phyloP scores from a whole-genome alignment of 2,888 invertebrate genomes.

The Drosophila gaucha region DNA sequence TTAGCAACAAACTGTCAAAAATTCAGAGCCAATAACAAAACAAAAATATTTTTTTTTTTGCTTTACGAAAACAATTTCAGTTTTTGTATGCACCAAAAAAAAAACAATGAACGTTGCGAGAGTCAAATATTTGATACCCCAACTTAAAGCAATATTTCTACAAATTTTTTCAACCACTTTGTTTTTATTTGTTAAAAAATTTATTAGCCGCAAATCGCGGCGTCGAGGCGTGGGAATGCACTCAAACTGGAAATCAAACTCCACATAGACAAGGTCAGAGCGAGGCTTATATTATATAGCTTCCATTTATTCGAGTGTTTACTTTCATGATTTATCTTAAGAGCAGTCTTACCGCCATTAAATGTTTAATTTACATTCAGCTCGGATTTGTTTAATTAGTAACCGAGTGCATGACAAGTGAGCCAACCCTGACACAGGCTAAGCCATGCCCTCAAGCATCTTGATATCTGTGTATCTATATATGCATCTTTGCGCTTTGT shows the following conservation, averaged over 20 bases:
- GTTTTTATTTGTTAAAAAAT: constrained; percentile 52
- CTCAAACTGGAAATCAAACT: constrained; percentile 31
- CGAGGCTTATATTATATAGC: constrained; percentile 15
- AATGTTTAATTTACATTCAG: constrained; percentile 39
- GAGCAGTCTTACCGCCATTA: constrained; percentile 15
- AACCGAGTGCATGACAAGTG: constrained; percentile 40
- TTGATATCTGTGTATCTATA: neutral
- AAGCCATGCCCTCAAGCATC: constrained; percentile 1
- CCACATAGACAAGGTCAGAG: constrained; percentile 37
- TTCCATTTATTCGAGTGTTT: constrained; percentile 53
- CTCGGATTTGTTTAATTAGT: constrained; percentile 38
- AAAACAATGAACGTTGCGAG: constrained; percentile 40
- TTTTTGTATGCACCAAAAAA: constrained; percentile 35
- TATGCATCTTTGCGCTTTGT: too few relatives aligned
- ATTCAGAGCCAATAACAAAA: constrained; percentile 28
- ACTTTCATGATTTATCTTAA: constrained; percentile 53
- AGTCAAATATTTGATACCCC: constrained; percentile 13
- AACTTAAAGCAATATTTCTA: neutral
- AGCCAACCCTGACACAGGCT: constrained; percentile 31
- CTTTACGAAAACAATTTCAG: constrained; percentile 35
- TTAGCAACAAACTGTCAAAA: constrained; percentile 73
- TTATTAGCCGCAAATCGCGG: constrained; percentile 61
- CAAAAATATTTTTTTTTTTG: constrained; percentile 19
- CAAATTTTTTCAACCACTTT: neutral
- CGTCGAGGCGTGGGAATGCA: constrained; percentile 72